These are phyloP conservation scores for Simalia tracyae DNA, from an alignment of 2,797 vertebrate genomes.

Conservation along the genomic window DNA sequence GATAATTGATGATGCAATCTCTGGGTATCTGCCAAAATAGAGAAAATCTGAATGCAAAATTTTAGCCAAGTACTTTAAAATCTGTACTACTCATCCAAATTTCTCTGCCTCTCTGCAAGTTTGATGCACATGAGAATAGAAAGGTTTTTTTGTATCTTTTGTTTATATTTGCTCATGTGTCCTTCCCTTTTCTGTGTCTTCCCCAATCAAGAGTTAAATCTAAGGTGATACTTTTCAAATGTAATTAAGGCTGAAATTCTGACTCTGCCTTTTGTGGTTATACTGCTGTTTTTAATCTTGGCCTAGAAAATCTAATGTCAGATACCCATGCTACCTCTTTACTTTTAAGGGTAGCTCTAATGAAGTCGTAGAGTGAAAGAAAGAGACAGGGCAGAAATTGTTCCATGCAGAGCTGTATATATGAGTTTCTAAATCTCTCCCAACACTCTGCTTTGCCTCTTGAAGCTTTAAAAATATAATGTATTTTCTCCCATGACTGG, in stretches of 20 bases:
- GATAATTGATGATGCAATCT: constrained; percentile 59
- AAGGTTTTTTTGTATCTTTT: not conserved
- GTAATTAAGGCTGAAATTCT: not conserved
- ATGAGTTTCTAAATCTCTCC: too few species aligned
- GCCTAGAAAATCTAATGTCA: not conserved
- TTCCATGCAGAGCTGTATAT: too few species aligned
- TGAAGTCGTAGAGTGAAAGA: not conserved
- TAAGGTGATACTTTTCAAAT: not conserved
- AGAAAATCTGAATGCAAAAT: constrained; percentile 63
- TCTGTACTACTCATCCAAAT: constrained; percentile 20
- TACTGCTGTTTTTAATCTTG: not conserved
- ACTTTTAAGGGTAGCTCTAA: not conserved
- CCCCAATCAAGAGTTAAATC: not conserved
- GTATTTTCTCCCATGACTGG: too few species aligned
- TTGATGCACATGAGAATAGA: not conserved
- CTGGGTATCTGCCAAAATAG: constrained; percentile 58
- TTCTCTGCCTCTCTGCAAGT: constrained; percentile 20
- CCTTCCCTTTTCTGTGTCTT: not conserved
- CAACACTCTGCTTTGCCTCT: too few species aligned
- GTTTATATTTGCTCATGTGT: not conserved
- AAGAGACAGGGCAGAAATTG: too few species aligned
- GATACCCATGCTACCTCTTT: not conserved
- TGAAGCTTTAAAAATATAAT: too few species aligned
- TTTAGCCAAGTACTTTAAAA: constrained; percentile 60
- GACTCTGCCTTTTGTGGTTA: not conserved